Percentiles rank a stretch among this genome's conserved stretches.
These are phyloP conservation scores for Archivesica marissinica DNA, from an alignment of 1,140 invertebrate species.

Conservation along the genomic window DNA sequence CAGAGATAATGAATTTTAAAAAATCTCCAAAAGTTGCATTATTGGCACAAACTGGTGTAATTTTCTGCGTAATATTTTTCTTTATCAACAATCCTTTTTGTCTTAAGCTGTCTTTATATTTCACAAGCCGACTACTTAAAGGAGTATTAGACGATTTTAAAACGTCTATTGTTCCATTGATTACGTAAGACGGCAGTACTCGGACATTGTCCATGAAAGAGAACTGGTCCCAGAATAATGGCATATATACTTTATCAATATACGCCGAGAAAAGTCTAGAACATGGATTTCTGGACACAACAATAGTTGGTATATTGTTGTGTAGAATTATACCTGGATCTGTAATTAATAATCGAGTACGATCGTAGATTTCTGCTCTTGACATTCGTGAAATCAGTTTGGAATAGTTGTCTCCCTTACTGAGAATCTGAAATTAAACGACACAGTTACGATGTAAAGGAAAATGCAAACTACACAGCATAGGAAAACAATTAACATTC, in stretches of 20 bases:
- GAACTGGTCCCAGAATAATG: conserved; percentile 49
- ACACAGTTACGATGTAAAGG: too few species aligned
- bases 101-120: not conserved
- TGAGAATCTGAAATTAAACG: conserved; percentile 48
- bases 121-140: conserved; percentile 1
- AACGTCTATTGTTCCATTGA: conserved; percentile 7
- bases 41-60: conserved; percentile 31
- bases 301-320: conserved; percentile 20
- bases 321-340: conserved; percentile 7
- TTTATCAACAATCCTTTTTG: conserved; percentile 8
- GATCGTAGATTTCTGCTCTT: conserved; percentile 29
- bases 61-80: not conserved
- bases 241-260: conserved; percentile 44
- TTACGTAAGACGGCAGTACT: not conserved
- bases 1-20: conserved; percentile 34
- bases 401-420: conserved; percentile 13
- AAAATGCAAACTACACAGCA: too few species aligned
- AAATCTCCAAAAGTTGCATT: conserved; percentile 52
- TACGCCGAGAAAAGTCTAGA: conserved; percentile 40
- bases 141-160: conserved; percentile 5
- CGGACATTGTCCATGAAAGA: not conserved
- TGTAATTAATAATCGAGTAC: not conserved
- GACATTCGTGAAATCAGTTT: conserved; percentile 3
- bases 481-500: too few species aligned
- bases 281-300: conserved; percentile 45